These are phyloP conservation scores for Taenioides sp. DNA, from an alignment of 2,797 vertebrate species.

Conservation along the genomic window DNA sequence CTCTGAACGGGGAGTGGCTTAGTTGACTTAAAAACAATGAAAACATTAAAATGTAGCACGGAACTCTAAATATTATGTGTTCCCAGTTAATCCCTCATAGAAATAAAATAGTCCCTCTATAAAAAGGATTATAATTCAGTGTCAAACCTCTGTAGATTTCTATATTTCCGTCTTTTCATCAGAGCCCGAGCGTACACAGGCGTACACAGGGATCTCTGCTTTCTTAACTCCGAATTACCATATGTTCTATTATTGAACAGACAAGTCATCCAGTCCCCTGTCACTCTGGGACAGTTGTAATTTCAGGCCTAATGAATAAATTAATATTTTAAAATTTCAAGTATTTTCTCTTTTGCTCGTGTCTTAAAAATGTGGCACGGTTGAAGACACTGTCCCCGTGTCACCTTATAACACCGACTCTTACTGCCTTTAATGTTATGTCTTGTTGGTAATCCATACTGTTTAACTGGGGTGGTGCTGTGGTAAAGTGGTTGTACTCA, in stretches of 20 bases:
- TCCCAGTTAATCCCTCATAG: no score
- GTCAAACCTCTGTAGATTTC: not conserved
- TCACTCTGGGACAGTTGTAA: conserved; percentile 11
- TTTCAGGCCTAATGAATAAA: conserved; percentile 7
- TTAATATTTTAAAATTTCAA: not conserved
- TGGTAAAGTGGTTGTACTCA: no score
- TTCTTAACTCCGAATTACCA: not conserved
- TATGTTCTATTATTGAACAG: conserved; percentile 7
- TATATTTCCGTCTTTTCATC: not conserved
- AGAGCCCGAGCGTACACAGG: not conserved
- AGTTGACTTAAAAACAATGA: no score
- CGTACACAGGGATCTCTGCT: not conserved
- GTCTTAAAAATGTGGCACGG: not conserved
- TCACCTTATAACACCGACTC: not conserved
- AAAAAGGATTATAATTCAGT: no score
- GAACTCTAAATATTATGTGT: no score
- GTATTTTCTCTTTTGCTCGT: conserved; percentile 1
- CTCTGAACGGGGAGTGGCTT: no score
- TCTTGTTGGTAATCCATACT: no score
- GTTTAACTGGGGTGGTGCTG: no score
- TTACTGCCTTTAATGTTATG: no score
- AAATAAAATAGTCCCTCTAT: no score
- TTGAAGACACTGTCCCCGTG: not conserved
- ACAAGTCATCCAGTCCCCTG: conserved; percentile 1
- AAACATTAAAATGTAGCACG: no score